Percentiles rank a stretch among this genome's conserved stretches.
phyloP scores from a whole-genome alignment of 1,140 invertebrate genomes.

The Pseudobourletiella spinata region DNA sequence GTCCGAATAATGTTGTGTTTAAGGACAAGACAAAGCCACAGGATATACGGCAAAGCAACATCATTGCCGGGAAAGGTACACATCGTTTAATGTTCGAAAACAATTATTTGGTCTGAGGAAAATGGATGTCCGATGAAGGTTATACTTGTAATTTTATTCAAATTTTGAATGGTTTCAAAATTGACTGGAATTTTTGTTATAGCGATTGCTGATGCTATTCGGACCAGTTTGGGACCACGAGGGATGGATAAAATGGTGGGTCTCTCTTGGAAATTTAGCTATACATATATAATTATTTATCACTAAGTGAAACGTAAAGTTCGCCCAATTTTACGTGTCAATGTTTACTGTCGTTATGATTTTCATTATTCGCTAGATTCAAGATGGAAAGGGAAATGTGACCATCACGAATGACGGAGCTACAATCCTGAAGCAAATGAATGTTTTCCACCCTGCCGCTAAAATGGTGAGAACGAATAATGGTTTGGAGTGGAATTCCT shows the following conservation, averaged over 20 bases:
- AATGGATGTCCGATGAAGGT: neutral
- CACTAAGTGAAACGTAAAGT: neutral
- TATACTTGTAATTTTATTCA: slow-evolving; percentile 16
- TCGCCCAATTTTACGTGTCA: no score
- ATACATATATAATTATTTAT: neutral
- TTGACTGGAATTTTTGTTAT: slow-evolving; percentile 41
- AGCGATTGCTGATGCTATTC: slow-evolving; percentile 97
- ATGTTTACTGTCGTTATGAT: no score
- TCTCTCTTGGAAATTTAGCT: no score
- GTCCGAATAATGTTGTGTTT: slow-evolving; percentile 43
- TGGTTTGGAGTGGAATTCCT: no score
- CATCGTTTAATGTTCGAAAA: slow-evolving; percentile 2
- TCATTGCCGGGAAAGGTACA: slow-evolving; percentile 93
- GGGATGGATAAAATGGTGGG: slow-evolving; percentile 99
- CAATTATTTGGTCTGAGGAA: neutral
- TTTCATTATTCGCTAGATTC: slow-evolving; percentile 73
- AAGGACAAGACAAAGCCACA: slow-evolving; percentile 88
- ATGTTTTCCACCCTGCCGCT: slow-evolving; percentile 95
- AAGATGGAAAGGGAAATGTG: slow-evolving; percentile 92
- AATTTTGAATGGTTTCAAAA: slow-evolving; percentile 11
- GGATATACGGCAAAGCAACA: slow-evolving; percentile 91
- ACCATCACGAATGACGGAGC: slow-evolving; percentile 99
- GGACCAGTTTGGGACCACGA: slow-evolving; percentile 93
- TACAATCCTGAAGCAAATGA: slow-evolving; percentile 98
- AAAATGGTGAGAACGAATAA: slow-evolving; percentile 99